A percentile compares a stretch with the other conserved stretches of the same genome.
phyloP scores from a whole-genome alignment of 2,113 vertebrate species.

The Aplodontia rufa region DNA sequence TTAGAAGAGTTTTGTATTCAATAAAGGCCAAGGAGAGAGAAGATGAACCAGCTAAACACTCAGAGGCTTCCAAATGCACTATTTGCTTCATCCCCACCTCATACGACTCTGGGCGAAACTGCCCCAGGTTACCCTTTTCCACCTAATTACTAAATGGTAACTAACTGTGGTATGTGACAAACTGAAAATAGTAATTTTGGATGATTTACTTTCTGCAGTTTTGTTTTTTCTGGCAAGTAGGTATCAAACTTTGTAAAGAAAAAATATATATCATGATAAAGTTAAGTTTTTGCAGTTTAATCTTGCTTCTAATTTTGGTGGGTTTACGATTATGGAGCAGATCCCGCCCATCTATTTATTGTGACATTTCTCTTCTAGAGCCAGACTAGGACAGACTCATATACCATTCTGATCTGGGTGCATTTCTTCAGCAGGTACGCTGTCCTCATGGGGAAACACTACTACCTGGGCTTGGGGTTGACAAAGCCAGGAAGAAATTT shows the following conservation, averaged over 20 bases:
- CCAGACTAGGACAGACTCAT: conserved; percentile 77
- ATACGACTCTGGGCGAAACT: not conserved
- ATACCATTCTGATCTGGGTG: conserved; percentile 81
- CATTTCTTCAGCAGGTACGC: conserved; percentile 80
- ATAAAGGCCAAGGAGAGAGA: not conserved
- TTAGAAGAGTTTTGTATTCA: not conserved
- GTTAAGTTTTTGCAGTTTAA: not conserved
- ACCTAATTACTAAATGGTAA: not conserved
- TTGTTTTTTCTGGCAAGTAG: not conserved
- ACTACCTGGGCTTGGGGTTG: not conserved
- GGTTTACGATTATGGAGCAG: not conserved
- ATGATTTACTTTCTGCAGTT: not conserved
- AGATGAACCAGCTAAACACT: not conserved
- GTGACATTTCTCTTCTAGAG: conserved; percentile 78
- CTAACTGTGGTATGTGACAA: not conserved
- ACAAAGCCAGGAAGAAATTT: not conserved
- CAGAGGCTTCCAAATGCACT: not conserved
- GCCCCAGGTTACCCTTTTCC: rapidly evolving
- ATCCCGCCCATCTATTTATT: conserved; percentile 55
- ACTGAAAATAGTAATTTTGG: not conserved
- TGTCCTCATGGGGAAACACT: not conserved
- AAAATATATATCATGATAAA: not conserved
- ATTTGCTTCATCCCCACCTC: not conserved
- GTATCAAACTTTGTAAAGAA: not conserved
- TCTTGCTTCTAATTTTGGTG: not conserved